Base-by-base conservation (phyloP, 2,888 invertebrate genomes). In the Eudasyphora cyanicolor region DNA sequence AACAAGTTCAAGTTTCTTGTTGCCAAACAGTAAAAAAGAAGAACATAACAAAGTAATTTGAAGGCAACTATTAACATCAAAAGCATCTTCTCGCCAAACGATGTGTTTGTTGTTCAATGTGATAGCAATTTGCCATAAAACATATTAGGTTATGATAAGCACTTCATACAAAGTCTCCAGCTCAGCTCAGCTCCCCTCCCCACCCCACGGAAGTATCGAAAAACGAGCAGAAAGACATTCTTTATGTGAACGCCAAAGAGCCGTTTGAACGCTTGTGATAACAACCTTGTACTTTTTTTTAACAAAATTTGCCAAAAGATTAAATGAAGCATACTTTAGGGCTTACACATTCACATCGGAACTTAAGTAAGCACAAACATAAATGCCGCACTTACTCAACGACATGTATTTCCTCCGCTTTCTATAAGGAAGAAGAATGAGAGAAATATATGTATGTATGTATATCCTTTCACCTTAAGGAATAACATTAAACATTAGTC, bases 291-390 rank as follows among this genome's bases (percentile, higher is more conserved):
- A 38, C 38, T 7, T 38, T n/a, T 21, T 54, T 21, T 54, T 38
- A 2, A 38, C 12, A 38, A 10, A 38, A 38, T 38, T 21, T 54
- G 8, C 21, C 24, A 57, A 57, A 57, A 57, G 57, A 57, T 57
- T 57, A 57, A 57, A 27, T 57, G 57, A 57, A 57, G 57, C 27
- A 57, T 57, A 57, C 57, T 57, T 57, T 27, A 57, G 57, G 57
- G 57, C 57, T 24, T 21, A 54, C 17, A 4, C 5, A 5, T 38
- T 38, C 10, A 10, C n/a, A n/a, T 10, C 38, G 38, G 38, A 38
- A 38, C 38, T 38, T 7, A 38, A 38, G 38, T 38, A 38, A 7
- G 38, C 38, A 6, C 38, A 38, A n/a, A n/a, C n/a, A n/a, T n/a
- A n/a, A n/a, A n/a, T n/a, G n/a, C n/a, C n/a, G n/a, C n/a, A n/a